Evolutionary conservation across 2,113 vertebrate genomes (phyloP).

Genomic region (Gyps fulvus): DNA sequence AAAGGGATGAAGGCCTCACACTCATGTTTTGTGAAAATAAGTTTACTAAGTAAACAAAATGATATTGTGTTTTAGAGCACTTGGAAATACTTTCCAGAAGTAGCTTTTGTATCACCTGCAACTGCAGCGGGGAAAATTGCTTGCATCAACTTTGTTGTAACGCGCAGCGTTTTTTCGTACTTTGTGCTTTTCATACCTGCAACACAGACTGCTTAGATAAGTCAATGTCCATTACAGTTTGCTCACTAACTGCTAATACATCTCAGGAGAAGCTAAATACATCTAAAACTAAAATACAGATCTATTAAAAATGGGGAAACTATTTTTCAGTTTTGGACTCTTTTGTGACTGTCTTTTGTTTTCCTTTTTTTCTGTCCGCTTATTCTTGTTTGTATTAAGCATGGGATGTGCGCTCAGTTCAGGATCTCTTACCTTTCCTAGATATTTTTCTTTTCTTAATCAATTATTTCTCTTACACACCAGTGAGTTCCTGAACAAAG

Average conservation of each 20-base stretch:
- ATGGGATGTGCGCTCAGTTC: background rate
- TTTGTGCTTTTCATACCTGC: background rate
- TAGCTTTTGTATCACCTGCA: background rate
- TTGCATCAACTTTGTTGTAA: background rate
- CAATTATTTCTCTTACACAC: background rate
- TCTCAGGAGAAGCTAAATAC: background rate
- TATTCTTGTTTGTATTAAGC: background rate
- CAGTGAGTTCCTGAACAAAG: background rate
- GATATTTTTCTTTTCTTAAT: background rate
- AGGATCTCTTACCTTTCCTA: background rate
- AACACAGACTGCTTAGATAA: background rate
- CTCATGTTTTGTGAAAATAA: background rate
- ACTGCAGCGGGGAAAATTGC: background rate
- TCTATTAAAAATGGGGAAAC: background rate
- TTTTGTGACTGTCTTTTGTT: background rate
- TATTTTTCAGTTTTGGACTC: background rate
- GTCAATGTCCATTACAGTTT: background rate
- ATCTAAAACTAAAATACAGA: background rate
- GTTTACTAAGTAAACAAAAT: background rate
- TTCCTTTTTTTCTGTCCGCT: background rate
- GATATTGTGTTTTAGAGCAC: background rate
- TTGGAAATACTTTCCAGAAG: background rate
- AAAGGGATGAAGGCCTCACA: background rate
- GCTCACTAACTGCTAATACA: background rate
- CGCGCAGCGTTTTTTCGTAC: accelerated